phyloP scores from a whole-genome alignment of 2,797 vertebrate genomes.

The Neomorphus geoffroyi region DNA sequence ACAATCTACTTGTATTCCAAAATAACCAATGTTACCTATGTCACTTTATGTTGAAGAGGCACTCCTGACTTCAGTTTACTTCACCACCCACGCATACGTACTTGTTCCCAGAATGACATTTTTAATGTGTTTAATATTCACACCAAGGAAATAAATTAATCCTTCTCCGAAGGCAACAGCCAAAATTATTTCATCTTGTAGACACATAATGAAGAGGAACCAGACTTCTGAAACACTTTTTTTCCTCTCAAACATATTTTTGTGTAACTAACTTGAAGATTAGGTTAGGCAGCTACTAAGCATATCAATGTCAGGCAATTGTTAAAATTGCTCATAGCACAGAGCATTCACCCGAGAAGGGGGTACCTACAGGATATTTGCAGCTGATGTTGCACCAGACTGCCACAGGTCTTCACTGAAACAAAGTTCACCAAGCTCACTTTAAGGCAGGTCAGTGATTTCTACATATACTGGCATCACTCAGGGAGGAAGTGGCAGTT shows the following conservation, averaged over 20 bases:
- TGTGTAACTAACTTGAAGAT: not conserved
- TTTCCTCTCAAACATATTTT: not conserved
- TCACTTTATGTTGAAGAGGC: not conserved
- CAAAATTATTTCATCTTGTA: not conserved
- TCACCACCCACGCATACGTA: not conserved
- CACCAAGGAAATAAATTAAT: not conserved
- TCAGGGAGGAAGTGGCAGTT: not conserved
- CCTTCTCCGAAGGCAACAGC: not conserved
- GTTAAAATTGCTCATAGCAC: not conserved
- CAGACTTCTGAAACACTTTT: not conserved
- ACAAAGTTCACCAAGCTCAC: not conserved
- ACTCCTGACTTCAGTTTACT: not conserved
- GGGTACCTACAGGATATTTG: not conserved
- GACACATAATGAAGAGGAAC: not conserved
- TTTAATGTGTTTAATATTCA: not conserved
- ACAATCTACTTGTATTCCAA: not conserved
- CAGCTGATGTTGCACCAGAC: not conserved
- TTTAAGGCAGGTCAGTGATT: slow-evolving; percentile 1
- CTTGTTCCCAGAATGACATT: not conserved
- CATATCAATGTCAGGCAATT: not conserved
- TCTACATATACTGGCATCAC: not conserved
- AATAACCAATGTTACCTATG: not conserved
- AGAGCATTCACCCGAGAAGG: not conserved
- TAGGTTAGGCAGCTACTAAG: not conserved
- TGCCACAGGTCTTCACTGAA: not conserved